phyloP scores from a whole-genome alignment of 2,797 vertebrate genomes.

The Chloroceryle inda region DNA sequence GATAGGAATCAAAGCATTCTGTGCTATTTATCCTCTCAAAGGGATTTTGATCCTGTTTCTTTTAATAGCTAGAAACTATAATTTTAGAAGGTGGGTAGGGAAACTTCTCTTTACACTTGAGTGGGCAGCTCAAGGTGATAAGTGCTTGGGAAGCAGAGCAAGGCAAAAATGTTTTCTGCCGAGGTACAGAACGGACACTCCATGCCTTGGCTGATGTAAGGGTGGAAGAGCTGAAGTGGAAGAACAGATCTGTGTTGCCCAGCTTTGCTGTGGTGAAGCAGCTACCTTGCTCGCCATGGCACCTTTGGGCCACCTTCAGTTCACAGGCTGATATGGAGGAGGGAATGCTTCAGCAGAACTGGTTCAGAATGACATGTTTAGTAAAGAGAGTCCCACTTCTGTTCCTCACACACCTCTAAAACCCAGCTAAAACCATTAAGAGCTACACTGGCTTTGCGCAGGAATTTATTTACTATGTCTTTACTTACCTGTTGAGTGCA shows the following conservation, averaged over 20 bases:
- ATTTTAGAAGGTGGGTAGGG: conserved; percentile 40
- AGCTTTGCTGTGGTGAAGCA: not conserved
- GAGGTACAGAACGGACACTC: not conserved
- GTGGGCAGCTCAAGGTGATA: conserved; percentile 41
- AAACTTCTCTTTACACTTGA: conserved; percentile 45
- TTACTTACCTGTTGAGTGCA: not conserved
- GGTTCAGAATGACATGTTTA: not conserved
- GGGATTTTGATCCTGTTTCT: conserved; percentile 5
- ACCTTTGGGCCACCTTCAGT: not conserved
- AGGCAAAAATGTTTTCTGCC: conserved; percentile 9
- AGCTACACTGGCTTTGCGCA: not conserved
- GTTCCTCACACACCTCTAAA: not conserved
- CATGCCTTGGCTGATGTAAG: not conserved
- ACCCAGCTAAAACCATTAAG: not conserved
- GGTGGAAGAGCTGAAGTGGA: not conserved
- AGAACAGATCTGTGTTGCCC: not conserved
- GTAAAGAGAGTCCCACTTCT: not conserved
- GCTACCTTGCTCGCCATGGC: not conserved
- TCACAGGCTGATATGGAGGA: not conserved
- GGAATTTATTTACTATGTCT: not conserved
- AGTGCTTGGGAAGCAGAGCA: not conserved
- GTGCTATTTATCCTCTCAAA: conserved; percentile 61
- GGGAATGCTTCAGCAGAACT: not conserved
- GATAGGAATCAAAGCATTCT: conserved; percentile 64
- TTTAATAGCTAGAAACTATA: conserved; percentile 55